phyloP scores from a whole-genome alignment of 2,797 vertebrate species.

The Paratrypauchen microcephalus region DNA sequence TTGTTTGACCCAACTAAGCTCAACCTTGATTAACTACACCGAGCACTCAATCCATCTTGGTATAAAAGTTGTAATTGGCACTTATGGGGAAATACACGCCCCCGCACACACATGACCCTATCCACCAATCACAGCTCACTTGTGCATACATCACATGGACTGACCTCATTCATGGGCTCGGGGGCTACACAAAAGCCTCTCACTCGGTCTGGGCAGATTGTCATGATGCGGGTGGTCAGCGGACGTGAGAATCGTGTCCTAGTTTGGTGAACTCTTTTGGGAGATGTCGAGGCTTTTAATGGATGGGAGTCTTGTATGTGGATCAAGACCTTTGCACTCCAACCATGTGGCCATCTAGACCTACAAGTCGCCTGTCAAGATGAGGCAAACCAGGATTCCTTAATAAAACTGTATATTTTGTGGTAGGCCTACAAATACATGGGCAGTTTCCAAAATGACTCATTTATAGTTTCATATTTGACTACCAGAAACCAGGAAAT shows the following conservation, averaged over 20 bases:
- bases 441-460: background rate
- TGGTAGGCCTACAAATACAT: conserved; percentile 1
- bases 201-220: conserved; percentile 63
- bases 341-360: conserved; percentile 36
- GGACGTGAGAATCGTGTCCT: conserved; percentile 75
- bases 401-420: conserved; percentile 37
- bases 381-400: conserved; percentile 21
- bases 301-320: conserved; percentile 58
- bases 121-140: conserved; percentile 38
- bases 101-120: conserved; percentile 24
- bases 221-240: conserved; percentile 69
- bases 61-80: conserved; percentile 50
- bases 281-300: conserved; percentile 71
- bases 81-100: conserved; percentile 60
- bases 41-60: conserved; percentile 4
- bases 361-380: conserved; percentile 31
- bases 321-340: conserved; percentile 57
- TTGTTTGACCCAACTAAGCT: background rate
- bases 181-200: conserved; percentile 67
- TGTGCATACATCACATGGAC: conserved; percentile 49
- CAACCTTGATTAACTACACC: background rate
- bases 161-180: conserved; percentile 69
- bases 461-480: background rate
- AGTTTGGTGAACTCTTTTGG: conserved; percentile 68
- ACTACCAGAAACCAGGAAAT: background rate